Percentiles rank a stretch among this genome's conserved stretches.
Evolutionary conservation across 2,113 vertebrate species (phyloP).

Genomic region (Heterocephalus glaber): DNA sequence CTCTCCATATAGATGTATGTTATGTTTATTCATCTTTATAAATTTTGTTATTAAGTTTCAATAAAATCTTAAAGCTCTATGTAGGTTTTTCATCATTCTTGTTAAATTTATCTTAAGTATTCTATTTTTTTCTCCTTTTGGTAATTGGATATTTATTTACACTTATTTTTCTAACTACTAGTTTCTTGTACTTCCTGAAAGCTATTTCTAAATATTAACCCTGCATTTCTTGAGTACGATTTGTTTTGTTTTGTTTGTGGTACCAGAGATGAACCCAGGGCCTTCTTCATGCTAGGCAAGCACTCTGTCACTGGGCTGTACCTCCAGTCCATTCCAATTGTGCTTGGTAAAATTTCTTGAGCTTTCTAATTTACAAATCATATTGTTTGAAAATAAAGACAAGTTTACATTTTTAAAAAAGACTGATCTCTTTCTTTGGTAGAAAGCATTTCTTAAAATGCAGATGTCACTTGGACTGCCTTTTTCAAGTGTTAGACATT

Average conservation of each 20-base stretch:
- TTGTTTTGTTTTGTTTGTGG: not conserved
- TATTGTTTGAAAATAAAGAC: slow-evolving; percentile 26
- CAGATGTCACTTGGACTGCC: slow-evolving; percentile 3
- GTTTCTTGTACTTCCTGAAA: not conserved
- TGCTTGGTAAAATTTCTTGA: slow-evolving; percentile 21
- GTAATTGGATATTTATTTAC: not conserved
- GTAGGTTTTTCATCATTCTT: not conserved
- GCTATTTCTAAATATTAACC: slow-evolving; percentile 14
- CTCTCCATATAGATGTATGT: not conserved
- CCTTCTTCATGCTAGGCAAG: not conserved
- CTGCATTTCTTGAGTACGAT: not conserved
- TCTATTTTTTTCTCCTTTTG: not conserved
- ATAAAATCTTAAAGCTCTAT: not conserved
- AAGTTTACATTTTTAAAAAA: not conserved
- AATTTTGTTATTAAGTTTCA: not conserved
- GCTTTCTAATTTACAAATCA: not conserved
- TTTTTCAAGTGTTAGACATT: not conserved
- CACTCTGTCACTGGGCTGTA: not conserved
- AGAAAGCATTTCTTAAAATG: not conserved
- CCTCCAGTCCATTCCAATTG: not conserved
- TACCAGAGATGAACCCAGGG: not conserved
- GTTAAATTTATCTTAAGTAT: not conserved
- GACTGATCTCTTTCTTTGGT: not conserved
- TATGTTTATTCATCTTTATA: not conserved
- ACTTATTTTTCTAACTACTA: not conserved